These are phyloP conservation scores for Seira sanloemensis DNA, from an alignment of 2,888 invertebrate species.

Conservation along the genomic window DNA sequence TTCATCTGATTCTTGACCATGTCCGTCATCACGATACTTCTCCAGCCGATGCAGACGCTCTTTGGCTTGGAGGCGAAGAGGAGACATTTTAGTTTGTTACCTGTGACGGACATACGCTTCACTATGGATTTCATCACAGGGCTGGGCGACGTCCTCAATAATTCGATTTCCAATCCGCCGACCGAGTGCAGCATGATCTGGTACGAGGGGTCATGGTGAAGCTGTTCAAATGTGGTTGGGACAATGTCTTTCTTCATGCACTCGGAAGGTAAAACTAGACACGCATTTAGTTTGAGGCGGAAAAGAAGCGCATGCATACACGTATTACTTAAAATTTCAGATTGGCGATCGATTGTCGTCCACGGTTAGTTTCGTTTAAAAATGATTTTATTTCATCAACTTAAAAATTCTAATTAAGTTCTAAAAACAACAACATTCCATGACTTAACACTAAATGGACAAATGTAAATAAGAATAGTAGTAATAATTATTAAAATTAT, in stretches of 20 bases:
- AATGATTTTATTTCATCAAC: no score
- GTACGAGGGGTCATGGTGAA: background rate
- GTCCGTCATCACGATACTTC: background rate
- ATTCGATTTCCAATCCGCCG: slow-evolving; percentile 33
- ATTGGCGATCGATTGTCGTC: no score
- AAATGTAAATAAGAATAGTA: no score
- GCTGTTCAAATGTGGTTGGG: slow-evolving; percentile 18
- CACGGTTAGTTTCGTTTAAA: no score
- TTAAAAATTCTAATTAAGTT: no score
- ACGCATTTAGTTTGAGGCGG: no score
- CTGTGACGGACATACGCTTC: slow-evolving; percentile 16
- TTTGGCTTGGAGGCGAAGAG: background rate
- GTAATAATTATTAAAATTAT: no score
- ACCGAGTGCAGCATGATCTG: slow-evolving; percentile 1
- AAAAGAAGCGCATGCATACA: no score
- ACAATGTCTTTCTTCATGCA: background rate
- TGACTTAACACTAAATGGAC: no score
- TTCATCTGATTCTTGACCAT: background rate
- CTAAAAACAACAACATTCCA: no score
- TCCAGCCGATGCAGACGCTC: slow-evolving; percentile 29
- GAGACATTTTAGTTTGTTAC: background rate
- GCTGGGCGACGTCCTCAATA: slow-evolving; percentile 9
- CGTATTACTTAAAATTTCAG: no score
- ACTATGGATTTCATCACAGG: slow-evolving; percentile 29
- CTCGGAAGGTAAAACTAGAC: no score